Evolutionary conservation across 1,140 invertebrate genomes (phyloP), one percentile per base, ranked within the genome.

Genomic region (Apocrypta bakeri): DNA sequence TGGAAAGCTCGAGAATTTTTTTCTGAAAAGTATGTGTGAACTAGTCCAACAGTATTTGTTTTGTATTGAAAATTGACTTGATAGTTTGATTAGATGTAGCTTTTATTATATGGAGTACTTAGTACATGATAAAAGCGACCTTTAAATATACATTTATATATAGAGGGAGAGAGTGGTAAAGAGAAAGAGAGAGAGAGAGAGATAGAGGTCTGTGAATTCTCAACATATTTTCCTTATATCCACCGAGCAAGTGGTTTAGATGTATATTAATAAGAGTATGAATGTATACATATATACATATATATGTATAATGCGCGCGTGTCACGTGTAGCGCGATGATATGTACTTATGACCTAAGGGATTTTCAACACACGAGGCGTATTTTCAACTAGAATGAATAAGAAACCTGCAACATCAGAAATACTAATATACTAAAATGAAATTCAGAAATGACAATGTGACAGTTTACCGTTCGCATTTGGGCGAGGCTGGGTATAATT

Each of bases 261-360:
- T 61, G 76, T 81, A 79, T 83, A 83, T n/a, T n/a, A n/a, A n/a
- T n/a, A 31, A 79, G 66, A 85, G 83, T 72, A 76, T 71, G 77
- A 72, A 81, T 81, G 76, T 66, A 42, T 73, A 31, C 64, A 48
- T 74, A 80, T 74, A 77, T 82, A 29, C 80, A 68, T 79, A 82
- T 85, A 83, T 83, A 81, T 84, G 85, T 83, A 78, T 42, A 81
- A 85, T 72, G 85, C 84, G 79, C 84, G 25, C 21, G 17, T 76
- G 83, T 84, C 72, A 79, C 79, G 82, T 82, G 88, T 88, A 87
- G 85, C 87, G 85, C 87, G 86, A 91, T 91, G 90, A 91, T 91
- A 90, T 90, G 89, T 91, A 87, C 80, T 88, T 90, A 88, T 56
- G 48, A 79, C 27, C 66, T 69, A 79, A 79, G 37, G 40, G 69